Conservation (phyloP, 2,797 vertebrate genomes). For the Sternotherus odoratus region DNA sequence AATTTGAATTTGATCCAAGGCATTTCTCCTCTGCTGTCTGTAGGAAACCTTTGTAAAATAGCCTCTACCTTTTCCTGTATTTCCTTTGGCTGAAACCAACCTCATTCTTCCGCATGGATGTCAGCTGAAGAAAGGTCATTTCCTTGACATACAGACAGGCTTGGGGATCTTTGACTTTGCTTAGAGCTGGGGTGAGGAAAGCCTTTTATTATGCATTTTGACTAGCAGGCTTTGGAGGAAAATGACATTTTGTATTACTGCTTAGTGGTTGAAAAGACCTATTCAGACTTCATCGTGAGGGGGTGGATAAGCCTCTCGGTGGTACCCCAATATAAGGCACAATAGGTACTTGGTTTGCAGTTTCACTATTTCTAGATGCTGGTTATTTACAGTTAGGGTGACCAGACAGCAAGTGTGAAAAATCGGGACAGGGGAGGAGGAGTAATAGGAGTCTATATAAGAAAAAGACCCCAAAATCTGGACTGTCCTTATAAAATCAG, state of each 20-base stretch:
- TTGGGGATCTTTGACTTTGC: neutral
- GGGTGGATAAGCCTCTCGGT: neutral
- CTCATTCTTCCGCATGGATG: neutral
- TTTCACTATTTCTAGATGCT: neutral
- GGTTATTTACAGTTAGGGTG: neutral
- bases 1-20: neutral
- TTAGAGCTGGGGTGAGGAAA: neutral
- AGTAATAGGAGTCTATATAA: no score
- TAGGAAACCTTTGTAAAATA: neutral
- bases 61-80: neutral
- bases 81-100: neutral
- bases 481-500: no score
- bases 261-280: neutral
- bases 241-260: neutral
- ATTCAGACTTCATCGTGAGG: neutral
- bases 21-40: fast-evolving
- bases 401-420: no score
- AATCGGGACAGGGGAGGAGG: no score
- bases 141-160: fast-evolving
- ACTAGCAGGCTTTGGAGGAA: neutral
- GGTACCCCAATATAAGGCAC: neutral
- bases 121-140: neutral
- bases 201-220: neutral
- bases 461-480: no score
- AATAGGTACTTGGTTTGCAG: neutral